A percentile compares a stretch with the other conserved stretches of the same genome.
These are phyloP conservation scores for Papilio protenor DNA, from an alignment of 2,888 invertebrate species.

Conservation along the genomic window DNA sequence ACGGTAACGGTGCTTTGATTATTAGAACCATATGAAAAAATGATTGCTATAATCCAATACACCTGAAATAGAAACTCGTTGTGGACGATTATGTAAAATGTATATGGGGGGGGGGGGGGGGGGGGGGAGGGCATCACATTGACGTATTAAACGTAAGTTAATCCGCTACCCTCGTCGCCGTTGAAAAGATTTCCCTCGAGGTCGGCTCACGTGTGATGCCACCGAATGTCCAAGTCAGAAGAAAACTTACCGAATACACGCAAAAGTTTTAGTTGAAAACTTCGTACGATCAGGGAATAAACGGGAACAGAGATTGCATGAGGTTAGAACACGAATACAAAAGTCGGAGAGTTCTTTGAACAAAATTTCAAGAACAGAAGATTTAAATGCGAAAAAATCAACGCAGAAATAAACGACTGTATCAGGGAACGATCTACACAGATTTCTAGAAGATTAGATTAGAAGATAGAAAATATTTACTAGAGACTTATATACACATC, in stretches of 20 bases:
- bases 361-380: background rate
- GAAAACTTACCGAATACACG: constrained; percentile 23
- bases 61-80: constrained; percentile 12
- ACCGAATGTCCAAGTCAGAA: constrained; percentile 52
- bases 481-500: no score
- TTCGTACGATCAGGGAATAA: background rate
- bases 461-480: no score
- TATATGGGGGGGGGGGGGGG: constrained; percentile 50
- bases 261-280: constrained; percentile 12
- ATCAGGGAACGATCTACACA: background rate
- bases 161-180: constrained; percentile 73
- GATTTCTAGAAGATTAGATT: no score
- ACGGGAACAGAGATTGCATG: constrained; percentile 13
- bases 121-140: constrained; percentile 56
- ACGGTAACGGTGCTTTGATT: no score
- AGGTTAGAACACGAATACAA: background rate
- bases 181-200: constrained; percentile 79
- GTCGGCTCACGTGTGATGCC: constrained; percentile 59
- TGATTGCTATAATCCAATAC: constrained; percentile 17
- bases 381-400: background rate
- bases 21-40: background rate
- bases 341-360: background rate
- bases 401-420: background rate
- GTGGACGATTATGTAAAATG: constrained; percentile 66
- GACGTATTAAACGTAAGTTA: constrained; percentile 79